These are phyloP conservation scores for Muschampia plurimacula DNA, from an alignment of 2,888 invertebrate genomes.

Conservation along the genomic window DNA sequence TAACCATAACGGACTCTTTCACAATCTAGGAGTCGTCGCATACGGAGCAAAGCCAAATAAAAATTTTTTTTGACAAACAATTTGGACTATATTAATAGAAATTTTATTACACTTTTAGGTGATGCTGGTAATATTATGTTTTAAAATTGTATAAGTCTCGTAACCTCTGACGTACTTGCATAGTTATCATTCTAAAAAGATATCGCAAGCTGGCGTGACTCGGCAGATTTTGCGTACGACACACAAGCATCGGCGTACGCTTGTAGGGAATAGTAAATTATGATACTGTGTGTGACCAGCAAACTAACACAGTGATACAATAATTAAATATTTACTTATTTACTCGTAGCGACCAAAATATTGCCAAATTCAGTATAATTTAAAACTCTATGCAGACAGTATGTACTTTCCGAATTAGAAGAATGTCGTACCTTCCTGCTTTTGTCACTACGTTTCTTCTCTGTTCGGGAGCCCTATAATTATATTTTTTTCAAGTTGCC, in stretches of 20 bases:
- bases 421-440: background rate
- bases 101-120: background rate
- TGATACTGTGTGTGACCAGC: background rate
- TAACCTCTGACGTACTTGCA: conserved; percentile 27
- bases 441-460: no score
- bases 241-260: background rate
- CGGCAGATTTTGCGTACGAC: conserved; percentile 38
- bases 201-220: conserved; percentile 44
- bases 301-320: background rate
- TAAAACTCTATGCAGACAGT: background rate
- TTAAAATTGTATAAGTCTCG: conserved; percentile 18
- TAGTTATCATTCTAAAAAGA: conserved; percentile 21
- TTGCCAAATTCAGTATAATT: background rate
- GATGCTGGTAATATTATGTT: conserved; percentile 1
- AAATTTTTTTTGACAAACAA: background rate
- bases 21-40: no score
- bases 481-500: no score
- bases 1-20: no score
- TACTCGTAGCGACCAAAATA: background rate
- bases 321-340: background rate
- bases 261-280: background rate
- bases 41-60: background rate
- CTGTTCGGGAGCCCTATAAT: no score
- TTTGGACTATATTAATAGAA: background rate
- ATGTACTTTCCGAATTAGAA: background rate